Percentiles rank a stretch among this genome's conserved stretches.
phyloP scores from a whole-genome alignment of 2,888 invertebrate genomes.

The Tenthredo notha region DNA sequence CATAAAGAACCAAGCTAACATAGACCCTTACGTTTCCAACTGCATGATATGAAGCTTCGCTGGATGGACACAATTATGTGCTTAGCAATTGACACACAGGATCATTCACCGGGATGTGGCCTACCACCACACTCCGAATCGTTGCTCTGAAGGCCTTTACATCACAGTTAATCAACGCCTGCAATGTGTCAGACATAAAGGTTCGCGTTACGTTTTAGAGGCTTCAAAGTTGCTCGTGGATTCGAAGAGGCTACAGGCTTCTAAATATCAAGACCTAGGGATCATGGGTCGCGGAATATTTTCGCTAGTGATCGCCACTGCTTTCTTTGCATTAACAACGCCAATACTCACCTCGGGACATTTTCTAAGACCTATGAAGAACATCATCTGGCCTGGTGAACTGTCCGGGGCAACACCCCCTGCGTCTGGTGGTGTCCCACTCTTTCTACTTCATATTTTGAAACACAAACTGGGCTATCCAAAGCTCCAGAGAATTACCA shows the following conservation, averaged over 20 bases:
- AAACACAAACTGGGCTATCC: constrained; percentile 66
- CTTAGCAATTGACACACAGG: constrained; percentile 29
- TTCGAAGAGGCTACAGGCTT: constrained; percentile 20
- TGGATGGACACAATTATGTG: constrained; percentile 39
- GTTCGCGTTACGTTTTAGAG: constrained; percentile 36
- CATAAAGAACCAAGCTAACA: not conserved
- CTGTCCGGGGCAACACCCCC: constrained; percentile 17
- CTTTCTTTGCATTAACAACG: not conserved
- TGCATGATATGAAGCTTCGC: constrained; percentile 8
- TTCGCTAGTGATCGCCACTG: not conserved
- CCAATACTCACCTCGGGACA: constrained; percentile 21
- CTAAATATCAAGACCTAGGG: not conserved
- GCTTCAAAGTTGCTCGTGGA: constrained; percentile 21
- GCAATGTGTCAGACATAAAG: constrained; percentile 17
- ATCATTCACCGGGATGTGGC: constrained; percentile 31
- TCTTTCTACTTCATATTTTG: constrained; percentile 66
- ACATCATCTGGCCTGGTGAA: constrained; percentile 48
- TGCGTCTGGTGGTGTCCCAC: constrained; percentile 51
- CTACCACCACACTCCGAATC: constrained; percentile 11
- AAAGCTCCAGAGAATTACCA: constrained; percentile 63
- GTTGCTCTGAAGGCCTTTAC: constrained; percentile 5
- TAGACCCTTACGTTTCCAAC: constrained; percentile 24
- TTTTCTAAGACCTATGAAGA: constrained; percentile 33
- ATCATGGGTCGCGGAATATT: constrained; percentile 7
- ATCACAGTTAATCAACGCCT: constrained; percentile 28